Evolutionary conservation across 2,797 vertebrate species (phyloP).

Genomic region (Ctenosaura bakeri): DNA sequence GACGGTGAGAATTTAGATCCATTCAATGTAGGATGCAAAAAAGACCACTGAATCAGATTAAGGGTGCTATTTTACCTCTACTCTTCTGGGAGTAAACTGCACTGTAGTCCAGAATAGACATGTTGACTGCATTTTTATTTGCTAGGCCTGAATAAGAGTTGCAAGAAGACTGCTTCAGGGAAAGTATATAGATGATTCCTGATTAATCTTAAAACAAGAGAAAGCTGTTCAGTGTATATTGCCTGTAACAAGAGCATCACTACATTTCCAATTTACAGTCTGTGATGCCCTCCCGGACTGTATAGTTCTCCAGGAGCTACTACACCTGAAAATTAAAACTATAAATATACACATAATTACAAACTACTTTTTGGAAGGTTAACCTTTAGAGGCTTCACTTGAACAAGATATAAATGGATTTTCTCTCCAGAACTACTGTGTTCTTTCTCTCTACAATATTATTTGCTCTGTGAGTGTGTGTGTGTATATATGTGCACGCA

Average conservation of each 20-base stretch:
- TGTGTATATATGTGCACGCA: too few species aligned
- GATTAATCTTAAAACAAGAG: background rate
- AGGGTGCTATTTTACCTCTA: background rate
- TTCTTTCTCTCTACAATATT: background rate
- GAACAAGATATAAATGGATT: background rate
- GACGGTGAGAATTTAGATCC: conserved; percentile 1
- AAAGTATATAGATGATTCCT: conserved; percentile 9
- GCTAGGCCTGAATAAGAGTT: background rate
- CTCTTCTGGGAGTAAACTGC: too few species aligned
- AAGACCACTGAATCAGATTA: background rate
- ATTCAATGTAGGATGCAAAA: background rate
- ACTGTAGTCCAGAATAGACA: too few species aligned
- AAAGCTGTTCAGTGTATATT: background rate
- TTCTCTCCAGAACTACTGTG: conserved; percentile 12
- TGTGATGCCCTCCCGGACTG: conserved; percentile 19
- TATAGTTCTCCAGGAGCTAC: conserved; percentile 29
- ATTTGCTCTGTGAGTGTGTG: background rate
- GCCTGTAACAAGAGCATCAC: background rate
- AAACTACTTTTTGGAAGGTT: background rate
- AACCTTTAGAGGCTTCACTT: background rate
- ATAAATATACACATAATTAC: conserved; percentile 5
- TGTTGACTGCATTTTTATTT: background rate
- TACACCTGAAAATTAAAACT: conserved; percentile 27
- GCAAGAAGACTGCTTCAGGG: background rate
- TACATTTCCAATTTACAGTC: conserved; percentile 26